A percentile compares a stretch with the other conserved stretches of the same genome.
phyloP scores from a whole-genome alignment of 2,888 invertebrate species.

The Tryphoninae sp. region DNA sequence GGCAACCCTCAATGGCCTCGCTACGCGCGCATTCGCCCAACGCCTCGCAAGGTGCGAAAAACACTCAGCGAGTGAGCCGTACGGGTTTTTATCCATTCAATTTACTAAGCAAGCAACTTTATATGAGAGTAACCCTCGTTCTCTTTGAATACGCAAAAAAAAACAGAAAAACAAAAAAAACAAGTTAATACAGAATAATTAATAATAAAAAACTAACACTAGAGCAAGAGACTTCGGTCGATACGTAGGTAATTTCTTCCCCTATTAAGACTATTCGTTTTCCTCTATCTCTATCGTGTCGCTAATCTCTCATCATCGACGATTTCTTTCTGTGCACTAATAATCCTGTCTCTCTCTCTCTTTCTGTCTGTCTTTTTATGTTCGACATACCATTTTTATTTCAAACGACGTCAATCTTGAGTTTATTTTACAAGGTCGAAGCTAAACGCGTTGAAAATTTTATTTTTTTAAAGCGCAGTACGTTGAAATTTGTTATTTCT shows the following conservation, averaged over 20 bases:
- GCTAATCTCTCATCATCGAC: slow-evolving; percentile 3
- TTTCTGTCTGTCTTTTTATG: neutral
- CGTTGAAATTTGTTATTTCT: neutral
- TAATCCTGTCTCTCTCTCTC: no score
- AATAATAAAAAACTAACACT: slow-evolving; percentile 17
- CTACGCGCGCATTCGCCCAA: slow-evolving; percentile 90
- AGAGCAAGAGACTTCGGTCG: slow-evolving; percentile 66
- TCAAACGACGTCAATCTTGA: neutral
- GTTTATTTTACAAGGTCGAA: no score
- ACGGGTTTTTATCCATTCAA: slow-evolving; percentile 80
- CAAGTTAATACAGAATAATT: no score
- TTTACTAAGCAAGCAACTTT: slow-evolving; percentile 80
- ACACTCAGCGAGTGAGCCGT: slow-evolving; percentile 80
- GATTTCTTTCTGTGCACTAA: no score
- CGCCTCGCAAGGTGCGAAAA: slow-evolving; percentile 85
- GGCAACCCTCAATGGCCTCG: slow-evolving; percentile 93
- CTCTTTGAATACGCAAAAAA: slow-evolving; percentile 51
- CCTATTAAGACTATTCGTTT: slow-evolving; percentile 46
- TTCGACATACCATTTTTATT: neutral
- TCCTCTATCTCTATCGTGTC: slow-evolving; percentile 6
- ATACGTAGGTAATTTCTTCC: slow-evolving; percentile 65
- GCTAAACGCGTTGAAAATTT: no score
- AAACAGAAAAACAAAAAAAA: slow-evolving; percentile 22
- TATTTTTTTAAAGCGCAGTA: no score
- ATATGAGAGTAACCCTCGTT: slow-evolving; percentile 60